These are phyloP conservation scores for Saccostrea glomerata DNA, from an alignment of 1,140 invertebrate genomes.

Conservation along the genomic window DNA sequence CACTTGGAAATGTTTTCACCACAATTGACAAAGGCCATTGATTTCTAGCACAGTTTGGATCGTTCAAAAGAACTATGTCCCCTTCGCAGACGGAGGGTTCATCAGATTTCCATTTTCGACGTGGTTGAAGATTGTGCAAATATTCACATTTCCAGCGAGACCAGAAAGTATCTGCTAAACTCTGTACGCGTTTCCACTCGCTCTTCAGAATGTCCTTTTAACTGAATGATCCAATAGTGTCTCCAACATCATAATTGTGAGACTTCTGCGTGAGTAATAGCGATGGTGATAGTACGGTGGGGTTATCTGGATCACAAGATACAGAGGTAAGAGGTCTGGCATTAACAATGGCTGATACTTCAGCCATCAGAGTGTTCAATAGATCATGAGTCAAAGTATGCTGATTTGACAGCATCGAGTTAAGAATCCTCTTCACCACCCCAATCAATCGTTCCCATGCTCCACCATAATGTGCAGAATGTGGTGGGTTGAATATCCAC, in stretches of 20 bases:
- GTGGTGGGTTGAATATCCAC: slow-evolving; percentile 52
- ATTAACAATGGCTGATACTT: slow-evolving; percentile 6
- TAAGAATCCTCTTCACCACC: slow-evolving; percentile 19
- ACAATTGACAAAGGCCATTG: slow-evolving; percentile 49
- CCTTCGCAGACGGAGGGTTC: neutral
- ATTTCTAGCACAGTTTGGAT: slow-evolving; percentile 21
- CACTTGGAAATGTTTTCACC: slow-evolving; percentile 32
- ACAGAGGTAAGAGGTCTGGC: neutral
- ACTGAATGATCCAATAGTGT: neutral
- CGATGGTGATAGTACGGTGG: neutral
- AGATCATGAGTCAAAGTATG: neutral
- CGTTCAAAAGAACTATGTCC: slow-evolving; percentile 52
- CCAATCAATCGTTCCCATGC: slow-evolving; percentile 13
- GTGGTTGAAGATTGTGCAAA: slow-evolving; percentile 24
- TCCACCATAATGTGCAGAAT: slow-evolving; percentile 42
- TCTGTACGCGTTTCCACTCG: slow-evolving; percentile 45
- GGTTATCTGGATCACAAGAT: neutral
- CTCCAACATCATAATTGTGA: neutral
- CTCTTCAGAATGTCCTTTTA: neutral
- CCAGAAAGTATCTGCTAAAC: slow-evolving; percentile 43
- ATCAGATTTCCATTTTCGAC: neutral
- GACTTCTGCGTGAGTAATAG: slow-evolving; percentile 29
- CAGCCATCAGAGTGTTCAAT: neutral
- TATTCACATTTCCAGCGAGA: slow-evolving; percentile 31
- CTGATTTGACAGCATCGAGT: neutral